phyloP scores from a whole-genome alignment of 2,888 invertebrate species.

The Byasa hedistus region DNA sequence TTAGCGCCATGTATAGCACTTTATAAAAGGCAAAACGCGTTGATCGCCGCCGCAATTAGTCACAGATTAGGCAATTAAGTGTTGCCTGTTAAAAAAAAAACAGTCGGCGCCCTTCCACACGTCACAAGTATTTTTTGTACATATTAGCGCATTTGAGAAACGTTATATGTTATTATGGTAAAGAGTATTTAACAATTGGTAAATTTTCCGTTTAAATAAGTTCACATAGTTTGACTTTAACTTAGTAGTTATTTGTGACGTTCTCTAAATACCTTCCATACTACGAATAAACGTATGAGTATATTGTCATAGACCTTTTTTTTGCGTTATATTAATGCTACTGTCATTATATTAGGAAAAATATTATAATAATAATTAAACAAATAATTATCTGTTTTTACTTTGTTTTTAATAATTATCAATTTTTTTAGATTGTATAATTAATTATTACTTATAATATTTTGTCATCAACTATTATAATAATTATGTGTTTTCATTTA shows the following conservation, averaged over 20 bases:
- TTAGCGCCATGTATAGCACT: not conserved
- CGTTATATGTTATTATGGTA: slow-evolving; percentile 18
- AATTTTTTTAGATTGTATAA: too few relatives aligned
- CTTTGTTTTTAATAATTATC: too few relatives aligned
- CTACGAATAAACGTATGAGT: too few relatives aligned
- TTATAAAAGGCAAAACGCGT: slow-evolving; percentile 18
- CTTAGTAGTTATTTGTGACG: not conserved
- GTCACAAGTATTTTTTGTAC: slow-evolving; percentile 9
- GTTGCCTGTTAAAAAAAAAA: slow-evolving; percentile 18
- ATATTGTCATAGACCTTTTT: too few relatives aligned
- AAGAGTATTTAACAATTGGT: slow-evolving; percentile 18
- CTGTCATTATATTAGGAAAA: too few relatives aligned
- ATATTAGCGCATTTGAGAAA: slow-evolving; percentile 5
- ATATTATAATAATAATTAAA: too few relatives aligned
- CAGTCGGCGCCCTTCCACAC: slow-evolving; percentile 5
- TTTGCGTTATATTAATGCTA: too few relatives aligned
- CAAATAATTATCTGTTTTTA: too few relatives aligned
- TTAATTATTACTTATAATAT: too few relatives aligned
- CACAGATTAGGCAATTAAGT: slow-evolving; percentile 7
- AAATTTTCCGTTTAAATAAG: not conserved
- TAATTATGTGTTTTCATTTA: too few relatives aligned
- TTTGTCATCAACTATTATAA: too few relatives aligned
- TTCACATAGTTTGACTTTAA: slow-evolving; percentile 6
- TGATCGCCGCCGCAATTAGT: slow-evolving; percentile 15
- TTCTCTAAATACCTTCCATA: not conserved